Base-by-base conservation (phyloP, 2,113 vertebrate species). In the Festucalex cinctus region DNA sequence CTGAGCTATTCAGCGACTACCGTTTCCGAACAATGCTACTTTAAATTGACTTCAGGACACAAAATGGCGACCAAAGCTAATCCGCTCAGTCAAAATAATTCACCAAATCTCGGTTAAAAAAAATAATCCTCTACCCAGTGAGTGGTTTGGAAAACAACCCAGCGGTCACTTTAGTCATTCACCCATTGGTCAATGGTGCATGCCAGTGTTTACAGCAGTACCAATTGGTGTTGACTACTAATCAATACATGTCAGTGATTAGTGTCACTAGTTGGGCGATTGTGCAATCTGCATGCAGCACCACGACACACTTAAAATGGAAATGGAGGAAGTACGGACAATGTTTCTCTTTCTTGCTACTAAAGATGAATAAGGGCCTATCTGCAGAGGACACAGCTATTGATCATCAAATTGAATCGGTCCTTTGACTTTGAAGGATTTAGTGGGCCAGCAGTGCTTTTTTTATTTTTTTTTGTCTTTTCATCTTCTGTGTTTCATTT, bases 401-500 rank as follows among this genome's bases (percentile, higher is more conserved):
- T 87, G 86, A 90, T 89, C 86, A 84, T 83, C 71, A 78, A 78
- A 83, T 88, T 88, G 70, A 78, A 86, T 89, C 79, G 80, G 73
- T 66, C 70, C 79, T 61, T 72, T 62, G 69, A 81, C 71, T 84
- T 79, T 72, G 81, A 62, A 80, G 65, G 70, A 75, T 73, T 78
- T 46, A 60, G 66, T 75, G 17, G 20, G 16, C 17, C 2, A 37
- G 57, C 57, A 6, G 1, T 22, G 10, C 8, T 19, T 57, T 36
- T 19, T 10, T 16, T 4, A 5, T 5, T 19, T 9, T n/a, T n/a
- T 7, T 56, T 71, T 58, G 5, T n/a, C 7, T 37, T 9, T 60
- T 71, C 66, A 7, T 24, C 13, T 37, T 58, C 68, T 75, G 19
- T 48, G 8, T 32, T 67, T 77, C 7, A 20, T 51, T 66, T 41